phyloP scores from a whole-genome alignment of 2,888 invertebrate species.

The Acanthopleura granulata region DNA sequence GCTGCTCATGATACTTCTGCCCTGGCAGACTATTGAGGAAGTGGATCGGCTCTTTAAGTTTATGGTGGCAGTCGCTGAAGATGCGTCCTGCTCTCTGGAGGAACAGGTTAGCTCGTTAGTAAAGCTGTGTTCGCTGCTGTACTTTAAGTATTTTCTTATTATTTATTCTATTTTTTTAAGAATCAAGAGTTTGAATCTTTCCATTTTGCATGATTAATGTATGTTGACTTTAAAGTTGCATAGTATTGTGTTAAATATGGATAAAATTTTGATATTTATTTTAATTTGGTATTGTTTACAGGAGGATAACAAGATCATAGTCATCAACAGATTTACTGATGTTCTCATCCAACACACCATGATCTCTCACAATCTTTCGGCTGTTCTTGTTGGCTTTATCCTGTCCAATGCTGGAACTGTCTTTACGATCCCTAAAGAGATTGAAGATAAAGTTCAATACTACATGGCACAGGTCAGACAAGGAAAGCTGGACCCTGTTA shows the following conservation, averaged over 20 bases:
- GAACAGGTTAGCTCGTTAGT: conserved; percentile 37
- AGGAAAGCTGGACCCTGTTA: conserved; percentile 23
- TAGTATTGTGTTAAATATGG: too few species aligned
- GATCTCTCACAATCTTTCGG: conserved; percentile 54
- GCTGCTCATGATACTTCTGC: conserved; percentile 60
- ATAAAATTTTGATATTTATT: background rate
- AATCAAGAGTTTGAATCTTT: too few species aligned
- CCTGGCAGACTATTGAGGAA: conserved; percentile 54
- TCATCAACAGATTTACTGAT: conserved; percentile 53
- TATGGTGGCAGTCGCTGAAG: conserved; percentile 53
- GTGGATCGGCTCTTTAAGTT: conserved; percentile 60
- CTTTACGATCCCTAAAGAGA: conserved; percentile 53
- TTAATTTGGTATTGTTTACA: conserved; percentile 32
- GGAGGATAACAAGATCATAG: conserved; percentile 53
- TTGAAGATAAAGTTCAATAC: conserved; percentile 49
- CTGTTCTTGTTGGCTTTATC: conserved; percentile 59
- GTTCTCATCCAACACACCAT: conserved; percentile 58
- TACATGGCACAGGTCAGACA: conserved; percentile 31
- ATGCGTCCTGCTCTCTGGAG: conserved; percentile 47
- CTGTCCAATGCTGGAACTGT: conserved; percentile 54
- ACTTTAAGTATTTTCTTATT: background rate
- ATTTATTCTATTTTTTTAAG: background rate
- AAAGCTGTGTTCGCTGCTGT: background rate
- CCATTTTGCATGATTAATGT: too few species aligned
- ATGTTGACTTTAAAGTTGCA: too few species aligned